Base-by-base conservation (phyloP, 2,888 invertebrate genomes). In the Azorinus chamasolen region DNA sequence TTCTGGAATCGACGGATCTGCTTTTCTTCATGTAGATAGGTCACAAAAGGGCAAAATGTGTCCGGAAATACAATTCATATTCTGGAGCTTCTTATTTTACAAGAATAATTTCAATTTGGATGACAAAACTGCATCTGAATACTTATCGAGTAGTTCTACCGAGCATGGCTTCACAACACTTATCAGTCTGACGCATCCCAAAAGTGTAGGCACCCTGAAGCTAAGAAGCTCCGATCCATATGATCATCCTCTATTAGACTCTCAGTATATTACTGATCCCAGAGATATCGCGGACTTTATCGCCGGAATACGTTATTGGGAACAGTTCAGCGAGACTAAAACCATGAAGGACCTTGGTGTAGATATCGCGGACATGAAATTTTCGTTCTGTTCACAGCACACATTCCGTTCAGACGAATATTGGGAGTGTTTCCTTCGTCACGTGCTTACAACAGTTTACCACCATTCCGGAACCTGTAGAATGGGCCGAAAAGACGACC, bases 201-300 rank as follows among this genome's bases (percentile, higher is more conserved):
- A 97, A 97, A 91, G 96, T 70, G 94, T 95, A 5, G 98, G 98
- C 0, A 95, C 95, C 84, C 95, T 98, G 0, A 96, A 95, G 81
- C 93, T 98, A 22, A 94, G 95, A 59, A 96, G 96, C 78, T 92
- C 94, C 0, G 97, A 97, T 93, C 96, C 97, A 0, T 94, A 95
- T 25, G 95, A 96, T 71, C 95, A 95, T 92, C 97, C 97, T 0
- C 90, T 96, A 41, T 97, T 99, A 92, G 95, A 98, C 93, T 97
- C 98, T 0, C 97, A 97, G 88, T 99, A 99, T 91, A 96, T 98
- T 77, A 93, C 94, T 37, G 91, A 95, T 12, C 88, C 92, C 0
- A 92, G 93, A 43, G 97, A 97, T 89, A 92, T 96, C 24, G 81
- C 84, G 48, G 61, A 73, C 4, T 57, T 71, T 10, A 43, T 83